These are phyloP conservation scores for Erebia palarica DNA, from an alignment of 2,888 invertebrate species.

Conservation along the genomic window DNA sequence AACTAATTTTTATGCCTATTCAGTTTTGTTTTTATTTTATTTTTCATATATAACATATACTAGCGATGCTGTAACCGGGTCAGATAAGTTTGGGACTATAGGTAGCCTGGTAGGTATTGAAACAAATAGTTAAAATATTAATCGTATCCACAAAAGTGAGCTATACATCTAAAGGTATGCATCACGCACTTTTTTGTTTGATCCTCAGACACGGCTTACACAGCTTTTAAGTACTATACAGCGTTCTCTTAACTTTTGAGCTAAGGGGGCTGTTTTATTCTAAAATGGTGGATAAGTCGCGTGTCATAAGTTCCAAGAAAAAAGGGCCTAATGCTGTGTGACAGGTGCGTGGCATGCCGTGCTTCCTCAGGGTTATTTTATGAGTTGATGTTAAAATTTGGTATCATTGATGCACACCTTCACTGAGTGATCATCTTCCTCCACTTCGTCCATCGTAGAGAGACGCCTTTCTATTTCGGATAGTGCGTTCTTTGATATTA, in stretches of 20 bases:
- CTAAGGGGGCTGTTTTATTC: no score
- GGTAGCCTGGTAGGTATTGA: conserved; percentile 3
- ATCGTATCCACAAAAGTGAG: conserved; percentile 32
- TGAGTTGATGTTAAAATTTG: conserved; percentile 67
- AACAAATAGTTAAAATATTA: conserved; percentile 18
- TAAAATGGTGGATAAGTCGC: no score
- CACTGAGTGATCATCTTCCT: conserved; percentile 86
- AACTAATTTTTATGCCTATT: no score
- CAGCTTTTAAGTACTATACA: not conserved
- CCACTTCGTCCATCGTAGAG: conserved; percentile 93
- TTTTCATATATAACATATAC: no score
- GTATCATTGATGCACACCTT: conserved; percentile 79
- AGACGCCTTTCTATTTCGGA: conserved; percentile 85
- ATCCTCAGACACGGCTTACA: not conserved
- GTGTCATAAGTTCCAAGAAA: conserved; percentile 20
- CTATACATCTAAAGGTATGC: conserved; percentile 36
- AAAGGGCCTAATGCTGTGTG: conserved; percentile 45
- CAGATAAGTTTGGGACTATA: no score
- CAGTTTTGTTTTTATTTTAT: no score
- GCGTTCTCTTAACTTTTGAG: not conserved
- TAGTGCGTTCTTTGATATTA: conserved; percentile 86
- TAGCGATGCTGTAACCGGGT: no score
- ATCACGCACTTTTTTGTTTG: conserved; percentile 34
- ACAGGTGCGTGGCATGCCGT: conserved; percentile 54
- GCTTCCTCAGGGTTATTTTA: conserved; percentile 45